phyloP scores from a whole-genome alignment of 2,113 vertebrate species.

The Nematolebias whitei region DNA sequence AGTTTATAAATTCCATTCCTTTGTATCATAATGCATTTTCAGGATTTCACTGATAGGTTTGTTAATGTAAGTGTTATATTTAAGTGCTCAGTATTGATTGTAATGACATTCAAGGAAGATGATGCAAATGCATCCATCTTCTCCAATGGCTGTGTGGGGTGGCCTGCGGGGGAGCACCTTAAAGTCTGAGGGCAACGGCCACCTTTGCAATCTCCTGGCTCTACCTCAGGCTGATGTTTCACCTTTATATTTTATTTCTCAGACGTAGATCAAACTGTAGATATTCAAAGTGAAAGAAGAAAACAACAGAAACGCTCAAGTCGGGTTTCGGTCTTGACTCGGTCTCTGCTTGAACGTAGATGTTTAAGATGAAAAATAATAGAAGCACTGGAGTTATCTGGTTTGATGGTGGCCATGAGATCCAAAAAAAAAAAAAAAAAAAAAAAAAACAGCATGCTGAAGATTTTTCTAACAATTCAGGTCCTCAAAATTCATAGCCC shows the following conservation, averaged over 20 bases:
- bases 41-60: background rate
- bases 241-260: background rate
- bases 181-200: background rate
- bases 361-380: slow-evolving; percentile 1
- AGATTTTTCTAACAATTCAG: slow-evolving; percentile 7
- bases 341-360: background rate
- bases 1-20: background rate
- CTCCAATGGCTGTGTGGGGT: too few relatives aligned
- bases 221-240: background rate
- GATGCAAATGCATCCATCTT: too few relatives aligned
- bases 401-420: background rate
- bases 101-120: background rate
- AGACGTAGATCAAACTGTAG: slow-evolving; percentile 9
- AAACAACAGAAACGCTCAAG: background rate
- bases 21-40: background rate
- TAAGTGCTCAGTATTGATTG: background rate
- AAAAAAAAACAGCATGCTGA: too few relatives aligned
- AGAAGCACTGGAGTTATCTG: background rate
- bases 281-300: background rate
- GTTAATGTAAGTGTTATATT: too few relatives aligned
- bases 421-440: slow-evolving; percentile 2
- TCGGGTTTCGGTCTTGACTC: background rate
- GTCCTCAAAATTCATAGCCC: slow-evolving; percentile 29
- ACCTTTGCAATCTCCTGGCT: background rate
- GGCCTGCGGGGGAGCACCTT: background rate